phyloP scores from a whole-genome alignment of 2,113 vertebrate species.

The Irena cyanogastra region DNA sequence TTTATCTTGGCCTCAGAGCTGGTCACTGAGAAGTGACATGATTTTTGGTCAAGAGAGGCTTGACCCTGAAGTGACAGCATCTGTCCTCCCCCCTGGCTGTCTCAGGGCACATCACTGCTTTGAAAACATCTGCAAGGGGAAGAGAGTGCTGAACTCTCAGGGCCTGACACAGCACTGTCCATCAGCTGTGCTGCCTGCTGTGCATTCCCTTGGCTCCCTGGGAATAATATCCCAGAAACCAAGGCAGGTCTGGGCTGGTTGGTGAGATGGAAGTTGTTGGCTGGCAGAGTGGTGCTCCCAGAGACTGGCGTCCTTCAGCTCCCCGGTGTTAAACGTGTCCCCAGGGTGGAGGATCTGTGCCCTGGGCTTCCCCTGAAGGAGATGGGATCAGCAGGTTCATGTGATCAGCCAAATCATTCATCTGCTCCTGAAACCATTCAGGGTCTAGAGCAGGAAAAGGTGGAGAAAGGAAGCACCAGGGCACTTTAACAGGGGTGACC shows the following conservation, averaged over 20 bases:
- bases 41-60: neutral
- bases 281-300: neutral
- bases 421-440: accelerated
- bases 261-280: accelerated
- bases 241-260: neutral
- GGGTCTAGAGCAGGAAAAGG: neutral
- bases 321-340: accelerated
- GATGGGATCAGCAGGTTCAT: neutral
- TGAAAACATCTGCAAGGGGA: neutral
- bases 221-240: neutral
- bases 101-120: neutral
- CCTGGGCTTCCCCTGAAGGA: accelerated
- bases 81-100: neutral
- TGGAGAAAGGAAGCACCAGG: neutral
- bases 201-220: neutral
- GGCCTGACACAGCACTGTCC: neutral
- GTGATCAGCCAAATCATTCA: accelerated
- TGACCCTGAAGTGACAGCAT: neutral
- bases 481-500: neutral
- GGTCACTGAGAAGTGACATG: neutral
- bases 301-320: accelerated
- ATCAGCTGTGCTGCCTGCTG: neutral
- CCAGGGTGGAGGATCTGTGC: neutral
- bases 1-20: neutral
- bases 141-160: neutral